Percentiles rank a stretch among this genome's conserved stretches.
phyloP scores from a whole-genome alignment of 30 jellyfish, hydroid and myxozoan species.

The Mastigias papua region DNA sequence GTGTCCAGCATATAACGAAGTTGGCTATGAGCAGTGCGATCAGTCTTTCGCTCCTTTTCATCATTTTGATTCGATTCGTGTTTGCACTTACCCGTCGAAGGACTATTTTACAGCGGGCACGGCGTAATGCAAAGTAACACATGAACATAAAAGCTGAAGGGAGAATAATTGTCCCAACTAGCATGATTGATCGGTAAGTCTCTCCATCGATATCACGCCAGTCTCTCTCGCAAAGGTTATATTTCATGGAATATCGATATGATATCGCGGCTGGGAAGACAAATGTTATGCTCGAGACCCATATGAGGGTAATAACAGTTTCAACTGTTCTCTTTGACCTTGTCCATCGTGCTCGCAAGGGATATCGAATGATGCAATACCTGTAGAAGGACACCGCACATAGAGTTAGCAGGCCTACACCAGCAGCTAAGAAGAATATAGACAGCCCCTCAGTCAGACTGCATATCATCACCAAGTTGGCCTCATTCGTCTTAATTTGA shows the following conservation, averaged over 20 bases:
- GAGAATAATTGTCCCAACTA: conserved; percentile 18
- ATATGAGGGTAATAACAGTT: conserved; percentile 6
- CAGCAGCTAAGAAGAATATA: conserved; percentile 56
- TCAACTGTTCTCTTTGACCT: conserved; percentile 46
- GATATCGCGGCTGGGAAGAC: conserved; percentile 62
- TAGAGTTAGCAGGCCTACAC: conserved; percentile 59
- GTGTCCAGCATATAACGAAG: conserved; percentile 74
- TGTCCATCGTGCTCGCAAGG: conserved; percentile 65
- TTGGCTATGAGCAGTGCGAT: conserved; percentile 55
- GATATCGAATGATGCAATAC: conserved; percentile 57
- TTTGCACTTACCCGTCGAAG: conserved; percentile 22
- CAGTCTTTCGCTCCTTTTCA: conserved; percentile 63
- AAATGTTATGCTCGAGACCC: conserved; percentile 53
- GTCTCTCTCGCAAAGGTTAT: conserved; percentile 62
- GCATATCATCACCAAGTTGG: conserved; percentile 30
- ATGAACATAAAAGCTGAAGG: conserved; percentile 43
- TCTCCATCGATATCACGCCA: conserved; percentile 60
- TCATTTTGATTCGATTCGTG: conserved; percentile 45
- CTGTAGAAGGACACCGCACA: conserved; percentile 71
- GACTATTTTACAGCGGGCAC: conserved; percentile 32
- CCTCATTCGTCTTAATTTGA: neutral
- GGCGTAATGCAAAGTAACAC: conserved; percentile 52
- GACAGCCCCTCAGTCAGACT: conserved; percentile 70
- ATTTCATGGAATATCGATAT: conserved; percentile 40
- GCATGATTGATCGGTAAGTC: conserved; percentile 31